Conservation (phyloP, 2,113 vertebrate genomes). For the Tragelaphus strepsiceros region DNA sequence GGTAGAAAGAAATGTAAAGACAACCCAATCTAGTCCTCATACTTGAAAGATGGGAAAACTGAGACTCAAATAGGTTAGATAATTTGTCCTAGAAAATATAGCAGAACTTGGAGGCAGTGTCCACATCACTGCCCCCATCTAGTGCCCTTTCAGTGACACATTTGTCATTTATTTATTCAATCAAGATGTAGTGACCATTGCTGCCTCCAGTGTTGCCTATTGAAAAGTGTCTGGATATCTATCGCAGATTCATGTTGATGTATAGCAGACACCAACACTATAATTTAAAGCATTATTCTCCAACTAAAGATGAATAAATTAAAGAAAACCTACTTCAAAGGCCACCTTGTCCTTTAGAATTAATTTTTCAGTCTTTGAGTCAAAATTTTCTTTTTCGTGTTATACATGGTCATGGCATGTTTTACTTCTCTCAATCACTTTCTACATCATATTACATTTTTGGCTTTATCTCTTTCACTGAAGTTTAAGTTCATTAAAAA, state of each 20-base stretch:
- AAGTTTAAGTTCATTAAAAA: background rate
- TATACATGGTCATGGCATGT: background rate
- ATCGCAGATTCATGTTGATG: background rate
- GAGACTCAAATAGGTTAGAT: background rate
- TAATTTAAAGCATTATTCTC: background rate
- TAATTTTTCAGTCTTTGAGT: background rate
- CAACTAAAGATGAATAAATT: background rate
- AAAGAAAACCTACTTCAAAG: background rate
- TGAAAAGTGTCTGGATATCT: background rate
- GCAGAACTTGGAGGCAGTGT: background rate
- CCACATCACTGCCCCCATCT: too few relatives aligned
- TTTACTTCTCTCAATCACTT: background rate
- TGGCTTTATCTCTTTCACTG: background rate
- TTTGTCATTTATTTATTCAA: background rate
- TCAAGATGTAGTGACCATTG: background rate
- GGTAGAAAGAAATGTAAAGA: background rate
- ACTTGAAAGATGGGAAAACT: background rate
- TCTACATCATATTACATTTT: background rate
- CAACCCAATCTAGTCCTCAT: background rate
- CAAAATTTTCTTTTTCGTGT: background rate
- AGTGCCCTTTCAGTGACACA: background rate
- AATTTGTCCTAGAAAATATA: background rate
- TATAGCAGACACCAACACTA: background rate
- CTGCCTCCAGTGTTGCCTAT: too few relatives aligned
- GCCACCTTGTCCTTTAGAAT: background rate